Evolutionary conservation across 2,113 vertebrate species (phyloP).

Genomic region (Rutilus rutilus): DNA sequence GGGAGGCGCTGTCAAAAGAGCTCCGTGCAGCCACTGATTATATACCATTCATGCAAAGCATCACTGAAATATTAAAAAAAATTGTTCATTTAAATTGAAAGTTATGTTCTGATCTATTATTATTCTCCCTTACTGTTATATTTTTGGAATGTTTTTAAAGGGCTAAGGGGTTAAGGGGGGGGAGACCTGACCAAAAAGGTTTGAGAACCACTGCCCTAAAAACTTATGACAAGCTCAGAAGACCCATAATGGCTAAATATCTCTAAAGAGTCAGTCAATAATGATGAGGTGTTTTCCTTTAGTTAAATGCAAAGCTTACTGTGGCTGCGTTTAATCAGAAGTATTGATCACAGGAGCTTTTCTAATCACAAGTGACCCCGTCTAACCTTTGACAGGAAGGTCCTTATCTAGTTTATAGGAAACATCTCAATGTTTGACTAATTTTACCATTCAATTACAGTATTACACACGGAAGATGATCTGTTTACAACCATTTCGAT

Average conservation of each 20-base stretch:
- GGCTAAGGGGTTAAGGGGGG: too few relatives aligned
- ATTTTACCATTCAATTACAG: conserved; percentile 1
- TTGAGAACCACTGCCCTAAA: background rate
- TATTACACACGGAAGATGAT: background rate
- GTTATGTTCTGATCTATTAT: too few relatives aligned
- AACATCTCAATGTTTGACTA: background rate
- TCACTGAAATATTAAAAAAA: too few relatives aligned
- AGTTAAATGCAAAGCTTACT: background rate
- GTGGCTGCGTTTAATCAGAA: conserved; percentile 59
- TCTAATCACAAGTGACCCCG: background rate
- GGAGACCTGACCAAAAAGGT: too few relatives aligned
- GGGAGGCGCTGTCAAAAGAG: too few relatives aligned
- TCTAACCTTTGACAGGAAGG: conserved; percentile 33
- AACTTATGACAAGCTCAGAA: background rate
- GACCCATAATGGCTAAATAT: background rate
- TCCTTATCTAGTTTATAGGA: background rate
- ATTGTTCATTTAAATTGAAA: too few relatives aligned
- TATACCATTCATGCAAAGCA: too few relatives aligned
- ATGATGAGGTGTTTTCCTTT: background rate
- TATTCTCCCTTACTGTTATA: too few relatives aligned
- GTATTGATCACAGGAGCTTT: conserved; percentile 43
- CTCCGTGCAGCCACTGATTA: too few relatives aligned
- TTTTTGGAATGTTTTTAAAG: too few relatives aligned
- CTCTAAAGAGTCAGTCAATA: background rate
- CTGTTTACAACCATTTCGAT: background rate